These are phyloP conservation scores for Guaruba guarouba DNA, from an alignment of 2,113 vertebrate genomes.

Conservation along the genomic window DNA sequence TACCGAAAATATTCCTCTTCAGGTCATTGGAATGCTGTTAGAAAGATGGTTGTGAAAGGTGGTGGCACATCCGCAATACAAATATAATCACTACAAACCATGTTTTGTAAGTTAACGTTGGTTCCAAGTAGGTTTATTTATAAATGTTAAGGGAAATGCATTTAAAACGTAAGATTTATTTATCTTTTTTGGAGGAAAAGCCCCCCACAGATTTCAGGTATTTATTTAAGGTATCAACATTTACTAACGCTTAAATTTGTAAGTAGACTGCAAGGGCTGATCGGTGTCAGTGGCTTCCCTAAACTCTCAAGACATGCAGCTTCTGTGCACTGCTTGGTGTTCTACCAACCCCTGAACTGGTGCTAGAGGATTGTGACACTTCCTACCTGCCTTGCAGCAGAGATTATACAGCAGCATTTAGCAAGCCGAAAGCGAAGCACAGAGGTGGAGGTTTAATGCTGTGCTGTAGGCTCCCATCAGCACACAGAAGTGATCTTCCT, in stretches of 20 bases:
- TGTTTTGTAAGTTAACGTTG: not conserved
- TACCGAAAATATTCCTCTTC: not conserved
- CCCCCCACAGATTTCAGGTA: not conserved
- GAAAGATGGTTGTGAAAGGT: not conserved
- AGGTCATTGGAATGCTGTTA: not conserved
- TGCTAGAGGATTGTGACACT: constrained; percentile 21
- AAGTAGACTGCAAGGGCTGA: not conserved
- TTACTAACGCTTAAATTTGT: not conserved
- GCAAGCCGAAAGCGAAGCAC: constrained; percentile 33
- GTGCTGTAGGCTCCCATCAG: not conserved
- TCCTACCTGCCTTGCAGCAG: constrained; percentile 37
- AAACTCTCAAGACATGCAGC: not conserved
- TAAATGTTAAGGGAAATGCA: not conserved
- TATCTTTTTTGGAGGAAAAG: not conserved
- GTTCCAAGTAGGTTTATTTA: not conserved
- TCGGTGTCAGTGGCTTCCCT: not conserved
- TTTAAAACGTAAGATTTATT: not conserved
- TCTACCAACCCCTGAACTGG: not conserved
- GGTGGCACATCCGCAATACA: not conserved
- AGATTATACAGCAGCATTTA: constrained; percentile 53
- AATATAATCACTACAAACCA: not conserved
- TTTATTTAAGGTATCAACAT: not conserved
- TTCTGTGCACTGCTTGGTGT: not conserved
- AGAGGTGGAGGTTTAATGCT: not conserved
- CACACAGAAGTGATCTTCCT: not conserved